Conservation (phyloP, 2,113 vertebrate species). For the Epinephelus fuscoguttatus region DNA sequence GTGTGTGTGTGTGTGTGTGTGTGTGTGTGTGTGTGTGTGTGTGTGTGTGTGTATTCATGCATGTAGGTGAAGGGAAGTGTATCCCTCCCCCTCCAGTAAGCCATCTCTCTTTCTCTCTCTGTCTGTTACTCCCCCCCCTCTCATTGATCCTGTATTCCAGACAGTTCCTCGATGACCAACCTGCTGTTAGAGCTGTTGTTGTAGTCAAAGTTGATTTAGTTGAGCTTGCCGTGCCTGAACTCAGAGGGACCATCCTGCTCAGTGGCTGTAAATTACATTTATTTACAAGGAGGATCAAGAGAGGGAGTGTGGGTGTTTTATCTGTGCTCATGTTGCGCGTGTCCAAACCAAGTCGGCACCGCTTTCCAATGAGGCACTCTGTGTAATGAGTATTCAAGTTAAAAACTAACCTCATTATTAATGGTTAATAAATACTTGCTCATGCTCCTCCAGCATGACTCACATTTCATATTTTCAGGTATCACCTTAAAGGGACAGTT, state of each 20-base stretch:
- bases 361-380: slow-evolving; percentile 14
- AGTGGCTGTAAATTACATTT: slow-evolving; percentile 72
- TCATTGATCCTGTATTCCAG: slow-evolving; percentile 60
- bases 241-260: slow-evolving; percentile 51
- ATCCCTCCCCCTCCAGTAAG: slow-evolving; percentile 32
- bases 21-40: slow-evolving; percentile 32
- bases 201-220: slow-evolving; percentile 70
- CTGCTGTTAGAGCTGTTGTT: slow-evolving; percentile 55
- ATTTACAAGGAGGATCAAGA: slow-evolving; percentile 57
- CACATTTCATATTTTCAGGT: not conserved
- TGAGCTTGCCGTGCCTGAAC: slow-evolving; percentile 42
- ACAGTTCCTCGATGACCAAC: slow-evolving; percentile 60
- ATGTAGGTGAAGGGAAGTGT: slow-evolving; percentile 19
- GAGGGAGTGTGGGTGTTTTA: slow-evolving; percentile 40
- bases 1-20: slow-evolving; percentile 30
- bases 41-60: slow-evolving; percentile 30
- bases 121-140: not conserved
- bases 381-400: not conserved
- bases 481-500: not conserved
- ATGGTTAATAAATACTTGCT: slow-evolving; percentile 17
- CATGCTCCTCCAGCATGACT: not conserved
- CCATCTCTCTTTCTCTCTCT: slow-evolving; percentile 32
- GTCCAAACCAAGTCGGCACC: slow-evolving; percentile 4
- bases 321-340: slow-evolving; percentile 23
- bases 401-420: not conserved